Conservation (phyloP, 1,140 invertebrate genomes). For the Popillia japonica region DNA sequence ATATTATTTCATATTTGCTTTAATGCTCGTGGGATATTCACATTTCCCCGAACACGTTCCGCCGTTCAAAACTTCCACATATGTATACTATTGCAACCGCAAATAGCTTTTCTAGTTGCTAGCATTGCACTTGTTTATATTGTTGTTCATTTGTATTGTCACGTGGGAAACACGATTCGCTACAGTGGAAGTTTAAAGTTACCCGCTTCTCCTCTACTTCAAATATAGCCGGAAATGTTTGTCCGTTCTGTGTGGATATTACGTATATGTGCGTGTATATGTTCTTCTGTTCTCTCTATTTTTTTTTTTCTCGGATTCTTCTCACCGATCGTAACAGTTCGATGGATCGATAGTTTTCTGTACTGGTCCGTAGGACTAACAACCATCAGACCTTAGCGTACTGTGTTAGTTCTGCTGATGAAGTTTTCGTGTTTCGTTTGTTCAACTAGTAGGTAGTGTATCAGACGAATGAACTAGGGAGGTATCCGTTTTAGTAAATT, state of each 20-base stretch:
- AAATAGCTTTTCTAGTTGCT: neutral
- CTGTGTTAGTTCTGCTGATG: constrained; percentile 28
- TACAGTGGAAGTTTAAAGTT: neutral
- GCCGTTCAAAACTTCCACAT: neutral
- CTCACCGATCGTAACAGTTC: constrained; percentile 18
- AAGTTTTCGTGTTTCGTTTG: constrained; percentile 33
- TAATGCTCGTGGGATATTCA: neutral
- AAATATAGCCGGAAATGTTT: constrained; percentile 13
- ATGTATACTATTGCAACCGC: neutral
- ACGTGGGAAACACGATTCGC: neutral
- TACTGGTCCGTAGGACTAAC: constrained; percentile 1
- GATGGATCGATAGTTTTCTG: constrained; percentile 28
- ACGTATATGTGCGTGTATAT: neutral
- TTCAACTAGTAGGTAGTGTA: constrained; percentile 29
- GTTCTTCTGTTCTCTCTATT: neutral
- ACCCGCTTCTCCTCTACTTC: neutral
- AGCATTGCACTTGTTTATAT: constrained; percentile 6
- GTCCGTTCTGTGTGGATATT: neutral
- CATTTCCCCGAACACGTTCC: neutral
- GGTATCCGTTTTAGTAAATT: constrained; percentile 34
- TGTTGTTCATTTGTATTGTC: constrained; percentile 3
- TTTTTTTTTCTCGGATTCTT: neutral
- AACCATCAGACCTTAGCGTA: constrained; percentile 20
- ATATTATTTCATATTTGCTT: neutral
- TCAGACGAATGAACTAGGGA: constrained; percentile 5